Evolutionary conservation across 2,113 vertebrate species (phyloP).

Genomic region (Leiothrix lutea): DNA sequence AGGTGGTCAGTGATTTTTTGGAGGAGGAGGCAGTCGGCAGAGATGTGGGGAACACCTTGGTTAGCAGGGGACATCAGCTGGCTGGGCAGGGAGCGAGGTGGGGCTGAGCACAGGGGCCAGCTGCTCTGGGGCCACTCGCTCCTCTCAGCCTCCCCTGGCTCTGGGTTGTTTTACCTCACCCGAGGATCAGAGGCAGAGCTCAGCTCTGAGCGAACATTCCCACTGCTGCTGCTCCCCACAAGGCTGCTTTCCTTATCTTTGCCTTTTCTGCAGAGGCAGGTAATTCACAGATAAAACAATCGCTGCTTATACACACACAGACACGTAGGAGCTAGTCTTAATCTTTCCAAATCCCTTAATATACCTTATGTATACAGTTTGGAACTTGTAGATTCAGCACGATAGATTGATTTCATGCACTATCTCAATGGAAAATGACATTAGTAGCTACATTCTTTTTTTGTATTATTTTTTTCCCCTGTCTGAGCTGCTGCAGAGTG

Average conservation of each 20-base stretch:
- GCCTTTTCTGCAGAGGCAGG: not conserved
- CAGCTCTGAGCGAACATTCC: not conserved
- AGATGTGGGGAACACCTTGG: rapidly evolving
- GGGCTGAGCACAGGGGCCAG: not conserved
- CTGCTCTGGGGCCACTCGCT: not conserved
- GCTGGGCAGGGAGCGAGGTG: not conserved
- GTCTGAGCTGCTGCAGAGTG: not conserved
- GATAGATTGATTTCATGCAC: not conserved
- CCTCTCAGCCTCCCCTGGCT: not conserved
- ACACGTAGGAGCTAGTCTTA: not conserved
- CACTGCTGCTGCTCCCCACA: not conserved
- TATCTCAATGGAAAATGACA: constrained; percentile 19
- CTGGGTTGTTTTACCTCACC: not conserved
- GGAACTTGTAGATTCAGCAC: constrained; percentile 22
- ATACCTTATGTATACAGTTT: constrained; percentile 28
- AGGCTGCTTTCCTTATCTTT: not conserved
- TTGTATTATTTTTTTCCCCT: not conserved
- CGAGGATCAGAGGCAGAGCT: not conserved
- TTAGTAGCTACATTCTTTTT: not conserved
- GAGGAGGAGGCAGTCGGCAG: not conserved
- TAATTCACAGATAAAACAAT: constrained; percentile 35
- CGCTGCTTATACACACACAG: not conserved
- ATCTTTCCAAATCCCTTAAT: constrained; percentile 41
- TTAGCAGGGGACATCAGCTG: no score
- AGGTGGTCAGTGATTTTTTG: not conserved